Percentiles rank a stretch among this genome's conserved stretches.
Evolutionary conservation across 2,888 invertebrate species (phyloP).

Genomic region (Nephrotoma appendiculata): DNA sequence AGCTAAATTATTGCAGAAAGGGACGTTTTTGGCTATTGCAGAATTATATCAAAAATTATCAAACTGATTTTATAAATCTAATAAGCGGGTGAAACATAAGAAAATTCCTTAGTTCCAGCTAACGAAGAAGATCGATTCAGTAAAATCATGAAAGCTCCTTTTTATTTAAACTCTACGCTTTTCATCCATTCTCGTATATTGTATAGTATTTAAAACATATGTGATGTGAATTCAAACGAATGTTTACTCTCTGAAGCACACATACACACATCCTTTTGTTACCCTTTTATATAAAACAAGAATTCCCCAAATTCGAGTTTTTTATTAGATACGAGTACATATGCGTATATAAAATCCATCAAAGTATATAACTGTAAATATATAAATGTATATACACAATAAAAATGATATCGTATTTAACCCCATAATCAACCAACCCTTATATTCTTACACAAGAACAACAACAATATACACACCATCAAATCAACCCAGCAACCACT

Average conservation of each 20-base stretch:
- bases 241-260: background rate
- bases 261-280: background rate
- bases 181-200: background rate
- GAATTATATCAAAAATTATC: too few relatives aligned
- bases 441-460: background rate
- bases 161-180: background rate
- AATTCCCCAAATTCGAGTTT: background rate
- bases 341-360: background rate
- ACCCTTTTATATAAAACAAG: background rate
- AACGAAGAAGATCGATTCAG: too few relatives aligned
- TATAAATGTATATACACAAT: background rate
- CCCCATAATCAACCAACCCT: background rate
- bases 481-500: background rate
- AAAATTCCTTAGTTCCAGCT: too few relatives aligned
- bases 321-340: background rate
- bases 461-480: background rate
- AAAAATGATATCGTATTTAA: background rate
- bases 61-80: too few relatives aligned
- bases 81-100: too few relatives aligned
- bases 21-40: too few relatives aligned
- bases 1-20: too few relatives aligned
- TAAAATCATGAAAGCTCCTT: too few relatives aligned
- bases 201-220: background rate
- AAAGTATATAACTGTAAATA: background rate
- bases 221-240: background rate